Base-by-base conservation (phyloP, 53 echinoderm and acorn worm species). In the Astropecten irregularis region DNA sequence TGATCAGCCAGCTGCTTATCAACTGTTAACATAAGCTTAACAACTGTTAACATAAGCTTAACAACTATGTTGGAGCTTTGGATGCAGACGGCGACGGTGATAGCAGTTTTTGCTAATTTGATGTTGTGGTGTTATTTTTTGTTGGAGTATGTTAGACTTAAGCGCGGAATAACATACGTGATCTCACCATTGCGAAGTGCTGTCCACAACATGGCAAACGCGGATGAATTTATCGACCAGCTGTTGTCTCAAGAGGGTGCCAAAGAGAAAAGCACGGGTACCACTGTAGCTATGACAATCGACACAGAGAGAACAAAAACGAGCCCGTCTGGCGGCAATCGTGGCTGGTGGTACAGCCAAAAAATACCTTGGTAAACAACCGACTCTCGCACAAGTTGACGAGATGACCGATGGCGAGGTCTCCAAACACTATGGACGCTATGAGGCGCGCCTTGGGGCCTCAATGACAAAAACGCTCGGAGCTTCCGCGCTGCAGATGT, bases 391-490 rank as follows among this genome's bases (percentile, higher is more conserved):
- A 38, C 38, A 68, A 38, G 21, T 74, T 71, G 71, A 74, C 35
- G 55, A 34, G 34, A 54, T 74, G 55, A 55, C 31, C 34, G 74
- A 74, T 74, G 55, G 54, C 34, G 76, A 58, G 40, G 59, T 56
- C 2, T 40, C 40, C 36, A 76, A 76, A 76, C 58, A 39, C 42
- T 57, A 76, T 10, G 9, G 26, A 34, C 56, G 76, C 21, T 76
- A 76, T 59, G 76, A 58, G 42, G 58, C 76, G 35, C 40, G 58
- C 18, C 38, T 59, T 23, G 59, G 76, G 6, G 58, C 36, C 38
- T 36, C 58, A 40, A 59, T 59, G 60, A 57, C 58, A 23, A 74
- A 74, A 39, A 54, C 60, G 6, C 60, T 63, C 9, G 49, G 62
- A 30, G 26, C 46, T 0, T 69, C 44, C 20, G 49, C 69, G 30